Percentiles rank a stretch among this genome's conserved stretches.
Conservation (phyloP, 2,113 vertebrate genomes). For the human (Homo sapiens) region GRCh38 chr3:81584001-81584500, state of each 20-base stretch:
- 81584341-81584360: background rate
- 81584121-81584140: background rate
- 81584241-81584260: background rate
- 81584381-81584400: background rate
- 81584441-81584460: background rate
- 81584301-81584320: background rate
- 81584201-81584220: background rate
- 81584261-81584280: background rate
- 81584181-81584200: slow-evolving; percentile 13
- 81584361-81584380: background rate
- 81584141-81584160: background rate
- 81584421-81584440: background rate
- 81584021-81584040: background rate
- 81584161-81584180: background rate
- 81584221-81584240: background rate
- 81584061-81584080: background rate
- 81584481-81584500: background rate
- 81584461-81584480: background rate
- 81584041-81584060: background rate
- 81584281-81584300: background rate
- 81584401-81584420: background rate
- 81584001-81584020: background rate
- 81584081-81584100: background rate
- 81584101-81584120: background rate
- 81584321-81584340: background rate